A percentile compares a stretch with the other conserved stretches of the same genome.
Conservation (phyloP, 2,113 vertebrate genomes). For the Abramis brama region DNA sequence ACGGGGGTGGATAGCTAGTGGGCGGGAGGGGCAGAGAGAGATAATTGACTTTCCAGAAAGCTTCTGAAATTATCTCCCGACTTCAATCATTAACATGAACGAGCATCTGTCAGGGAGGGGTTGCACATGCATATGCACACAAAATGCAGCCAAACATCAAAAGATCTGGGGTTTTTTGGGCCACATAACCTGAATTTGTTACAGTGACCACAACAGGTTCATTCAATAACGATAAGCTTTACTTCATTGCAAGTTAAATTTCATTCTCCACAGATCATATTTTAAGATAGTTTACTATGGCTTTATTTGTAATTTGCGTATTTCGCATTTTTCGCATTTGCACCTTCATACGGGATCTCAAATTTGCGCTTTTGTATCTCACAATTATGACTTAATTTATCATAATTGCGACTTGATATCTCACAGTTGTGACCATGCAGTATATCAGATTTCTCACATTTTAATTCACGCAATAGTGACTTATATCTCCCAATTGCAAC, state of each 20-base stretch:
- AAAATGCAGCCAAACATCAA: neutral
- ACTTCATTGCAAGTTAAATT: neutral
- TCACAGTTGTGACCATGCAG: neutral
- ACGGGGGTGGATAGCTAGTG: slow-evolving; percentile 64
- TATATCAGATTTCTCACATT: neutral
- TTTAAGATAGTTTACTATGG: too few species aligned
- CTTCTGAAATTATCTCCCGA: slow-evolving; percentile 83
- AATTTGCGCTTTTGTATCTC: neutral
- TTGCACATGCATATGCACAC: neutral
- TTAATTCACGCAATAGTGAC: neutral
- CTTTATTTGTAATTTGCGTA: neutral
- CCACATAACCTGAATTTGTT: neutral
- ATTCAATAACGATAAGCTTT: neutral
- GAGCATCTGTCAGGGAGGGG: slow-evolving; percentile 9
- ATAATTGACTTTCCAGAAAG: slow-evolving; percentile 90
- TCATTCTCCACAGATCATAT: neutral
- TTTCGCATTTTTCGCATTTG: neutral
- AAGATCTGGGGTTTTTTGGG: neutral
- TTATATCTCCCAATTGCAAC: neutral
- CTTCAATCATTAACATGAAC: slow-evolving; percentile 47
- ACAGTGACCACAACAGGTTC: neutral
- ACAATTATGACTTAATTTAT: neutral
- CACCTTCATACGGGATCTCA: neutral
- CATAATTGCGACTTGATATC: neutral
- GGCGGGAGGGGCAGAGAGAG: slow-evolving; percentile 55